Evolutionary conservation across 2,797 vertebrate species (phyloP), one percentile per base, ranked within the genome.

Genomic region (Psittacula echo): DNA sequence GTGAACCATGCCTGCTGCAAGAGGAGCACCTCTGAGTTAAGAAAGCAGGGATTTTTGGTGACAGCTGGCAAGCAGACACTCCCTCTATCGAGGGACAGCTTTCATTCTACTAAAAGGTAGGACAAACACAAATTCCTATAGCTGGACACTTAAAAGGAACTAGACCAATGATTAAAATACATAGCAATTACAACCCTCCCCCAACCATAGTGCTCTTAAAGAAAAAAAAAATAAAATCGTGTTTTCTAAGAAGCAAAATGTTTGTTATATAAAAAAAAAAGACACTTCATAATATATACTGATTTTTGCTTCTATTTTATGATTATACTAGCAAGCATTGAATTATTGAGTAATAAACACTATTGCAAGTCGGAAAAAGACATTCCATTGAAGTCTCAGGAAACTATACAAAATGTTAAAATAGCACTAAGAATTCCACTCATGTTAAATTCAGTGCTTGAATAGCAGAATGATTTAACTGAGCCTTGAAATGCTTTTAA

Each of bases 31-130:
- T 77, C 84, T 90, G 85, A 93, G 56, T 85, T 91, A 65, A 96
- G 93, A 74, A 86, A 94, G 75, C 87, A 95, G 78, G 87, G 92
- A 93, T 94, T 97, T 96, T 81, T 14, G 60, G 95, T 95, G 95
- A 96, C 94, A 97, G 66, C 68, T 96, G 95, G 85, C 91, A 95
- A 98, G 88, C 83, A 97, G 96, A 94, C 82, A 82, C 92, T 96
- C 90, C 93, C 85, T 94, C 94, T 96, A 87, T 70, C 0, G 87
- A 95, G 96, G 93, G 92, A 97, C 80, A 81, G 84, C 94, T 92
- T 96, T 95, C 86, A 92, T 91, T 94, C 96, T 94, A 89, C 96
- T 89, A 64, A 91, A 97, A 98, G 98, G 98, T 98, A 98, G 96
- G 98, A 97, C 45, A 93, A 93, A 86, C 32, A 71, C 11, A 12